phyloP scores from a whole-genome alignment of 1,140 invertebrate genomes.

The Oncopodura yosiiana region DNA sequence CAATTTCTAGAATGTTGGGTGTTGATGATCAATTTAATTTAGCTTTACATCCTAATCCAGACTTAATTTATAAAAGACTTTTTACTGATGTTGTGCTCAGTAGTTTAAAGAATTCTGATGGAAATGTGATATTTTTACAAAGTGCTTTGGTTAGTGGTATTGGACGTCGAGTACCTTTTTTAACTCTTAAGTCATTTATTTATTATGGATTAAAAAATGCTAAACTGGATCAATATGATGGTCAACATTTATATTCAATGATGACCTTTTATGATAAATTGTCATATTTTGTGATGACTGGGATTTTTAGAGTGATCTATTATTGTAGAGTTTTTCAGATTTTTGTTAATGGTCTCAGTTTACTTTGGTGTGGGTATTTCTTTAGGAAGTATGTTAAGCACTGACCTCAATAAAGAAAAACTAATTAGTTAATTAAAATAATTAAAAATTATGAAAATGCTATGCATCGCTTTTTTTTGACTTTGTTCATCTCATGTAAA shows the following conservation, averaged over 20 bases:
- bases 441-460: no score
- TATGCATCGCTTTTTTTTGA: no score
- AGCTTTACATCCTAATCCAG: constrained; percentile 18
- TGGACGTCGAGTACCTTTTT: background rate
- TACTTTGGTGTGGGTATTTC: no score
- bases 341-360: no score
- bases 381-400: no score
- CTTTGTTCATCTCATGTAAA: no score
- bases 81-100: constrained; percentile 18
- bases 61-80: constrained; percentile 13
- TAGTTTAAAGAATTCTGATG: constrained; percentile 24
- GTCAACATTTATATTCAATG: constrained; percentile 3
- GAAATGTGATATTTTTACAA: constrained; percentile 11
- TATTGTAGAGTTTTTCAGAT: no score
- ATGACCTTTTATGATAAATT: constrained; percentile 13
- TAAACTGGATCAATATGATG: background rate
- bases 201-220: constrained; percentile 2
- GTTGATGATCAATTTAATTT: constrained; percentile 31
- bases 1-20: constrained; percentile 21
- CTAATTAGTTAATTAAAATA: no score
- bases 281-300: no score
- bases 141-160: constrained; percentile 7
- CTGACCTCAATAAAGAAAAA: no score
- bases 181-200: constrained; percentile 5
- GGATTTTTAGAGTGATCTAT: no score